Percentiles rank a stretch among this genome's conserved stretches.
phyloP scores from a whole-genome alignment of 2,113 vertebrate species.

The Lontra canadensis region DNA sequence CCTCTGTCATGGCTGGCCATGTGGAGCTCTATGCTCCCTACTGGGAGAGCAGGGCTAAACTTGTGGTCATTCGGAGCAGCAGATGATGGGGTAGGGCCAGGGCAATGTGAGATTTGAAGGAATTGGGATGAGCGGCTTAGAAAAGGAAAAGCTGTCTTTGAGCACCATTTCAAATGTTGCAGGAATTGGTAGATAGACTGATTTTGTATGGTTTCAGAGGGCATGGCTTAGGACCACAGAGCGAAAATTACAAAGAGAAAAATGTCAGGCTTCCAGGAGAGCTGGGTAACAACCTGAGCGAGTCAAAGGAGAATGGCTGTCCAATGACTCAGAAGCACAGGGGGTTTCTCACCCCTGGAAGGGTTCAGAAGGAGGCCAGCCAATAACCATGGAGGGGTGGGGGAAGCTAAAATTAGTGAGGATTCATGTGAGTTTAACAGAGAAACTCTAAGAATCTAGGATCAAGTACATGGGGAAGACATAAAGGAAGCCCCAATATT shows the following conservation, averaged over 20 bases:
- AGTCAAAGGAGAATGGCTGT: neutral
- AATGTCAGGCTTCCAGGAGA: neutral
- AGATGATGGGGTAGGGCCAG: neutral
- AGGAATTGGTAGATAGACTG: neutral
- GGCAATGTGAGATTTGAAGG: neutral
- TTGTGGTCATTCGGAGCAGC: neutral
- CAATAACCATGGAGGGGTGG: neutral
- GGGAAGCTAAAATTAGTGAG: neutral
- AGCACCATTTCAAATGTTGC: neutral
- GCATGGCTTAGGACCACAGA: neutral
- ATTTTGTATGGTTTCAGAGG: neutral
- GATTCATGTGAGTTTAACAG: neutral
- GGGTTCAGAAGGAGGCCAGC: neutral
- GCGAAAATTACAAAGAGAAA: neutral
- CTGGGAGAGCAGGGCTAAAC: neutral
- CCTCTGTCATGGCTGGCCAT: accelerated
- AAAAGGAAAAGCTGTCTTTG: neutral
- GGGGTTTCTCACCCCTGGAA: neutral
- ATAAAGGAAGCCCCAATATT: neutral
- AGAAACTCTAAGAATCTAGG: neutral
- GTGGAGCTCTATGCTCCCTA: neutral
- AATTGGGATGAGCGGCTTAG: accelerated
- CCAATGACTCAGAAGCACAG: neutral
- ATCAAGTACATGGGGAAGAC: neutral
- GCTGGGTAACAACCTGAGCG: neutral